A percentile compares a stretch with the other conserved stretches of the same genome.
Conservation (phyloP, 2,888 invertebrate genomes). For the Oligia latruncula region DNA sequence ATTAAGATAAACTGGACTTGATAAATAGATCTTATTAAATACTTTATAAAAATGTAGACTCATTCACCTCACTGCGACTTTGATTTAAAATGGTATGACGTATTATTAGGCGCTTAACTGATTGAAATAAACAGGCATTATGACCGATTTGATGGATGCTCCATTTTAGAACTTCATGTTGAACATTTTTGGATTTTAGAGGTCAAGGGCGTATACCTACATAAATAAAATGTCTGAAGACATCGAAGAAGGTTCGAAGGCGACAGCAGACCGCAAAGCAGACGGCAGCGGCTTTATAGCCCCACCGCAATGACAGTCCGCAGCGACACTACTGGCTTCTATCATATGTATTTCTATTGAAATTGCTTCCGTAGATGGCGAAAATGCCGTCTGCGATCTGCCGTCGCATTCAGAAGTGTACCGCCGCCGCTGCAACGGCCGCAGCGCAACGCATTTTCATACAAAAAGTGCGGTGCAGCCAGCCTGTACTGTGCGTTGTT, state of each 20-base stretch:
- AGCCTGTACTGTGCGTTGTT: not conserved
- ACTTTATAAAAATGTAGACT: constrained; percentile 34
- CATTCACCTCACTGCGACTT: constrained; percentile 41
- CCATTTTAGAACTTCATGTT: constrained; percentile 17
- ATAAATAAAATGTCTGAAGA: not conserved
- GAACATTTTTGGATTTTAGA: not conserved
- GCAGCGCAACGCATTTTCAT: not conserved
- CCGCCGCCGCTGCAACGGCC: not conserved
- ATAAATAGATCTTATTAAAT: constrained; percentile 47
- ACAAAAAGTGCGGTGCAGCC: not conserved
- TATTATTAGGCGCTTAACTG: constrained; percentile 41
- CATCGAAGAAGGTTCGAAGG: not conserved
- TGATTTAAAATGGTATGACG: constrained; percentile 51
- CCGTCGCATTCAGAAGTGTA: not conserved
- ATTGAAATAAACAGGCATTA: constrained; percentile 22
- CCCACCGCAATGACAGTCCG: no score
- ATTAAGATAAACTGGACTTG: constrained; percentile 25
- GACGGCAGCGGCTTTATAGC: not conserved
- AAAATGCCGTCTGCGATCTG: not conserved
- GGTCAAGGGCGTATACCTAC: not conserved
- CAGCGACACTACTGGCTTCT: not conserved
- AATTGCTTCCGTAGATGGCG: not conserved
- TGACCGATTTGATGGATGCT: constrained; percentile 14
- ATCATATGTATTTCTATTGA: not conserved
- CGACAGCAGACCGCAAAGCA: not conserved